Conservation (phyloP, 2,888 invertebrate genomes). For the Alcis repandata region DNA sequence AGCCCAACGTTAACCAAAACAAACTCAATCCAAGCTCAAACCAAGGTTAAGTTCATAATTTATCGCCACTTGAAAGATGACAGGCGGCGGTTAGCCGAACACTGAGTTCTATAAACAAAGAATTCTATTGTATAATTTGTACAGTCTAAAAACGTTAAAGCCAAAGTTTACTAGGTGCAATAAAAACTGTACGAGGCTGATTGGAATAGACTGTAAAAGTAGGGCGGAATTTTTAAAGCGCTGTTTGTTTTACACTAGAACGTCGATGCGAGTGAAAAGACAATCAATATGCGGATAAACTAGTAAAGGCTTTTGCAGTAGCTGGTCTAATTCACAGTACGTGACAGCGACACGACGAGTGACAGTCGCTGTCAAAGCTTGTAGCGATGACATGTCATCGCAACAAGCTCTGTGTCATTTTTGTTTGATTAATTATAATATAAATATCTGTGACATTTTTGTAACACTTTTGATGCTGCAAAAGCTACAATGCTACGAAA, state of each 20-base stretch:
- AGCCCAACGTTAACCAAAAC: slow-evolving; percentile 76
- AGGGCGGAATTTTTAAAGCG: slow-evolving; percentile 56
- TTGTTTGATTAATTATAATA: too few relatives aligned
- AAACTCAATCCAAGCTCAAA: slow-evolving; percentile 75
- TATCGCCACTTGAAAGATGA: slow-evolving; percentile 80
- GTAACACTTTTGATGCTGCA: too few relatives aligned
- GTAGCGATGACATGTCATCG: background rate
- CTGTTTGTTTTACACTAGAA: slow-evolving; percentile 41
- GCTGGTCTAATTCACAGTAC: slow-evolving; percentile 13
- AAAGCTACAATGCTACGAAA: too few relatives aligned
- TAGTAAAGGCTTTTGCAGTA: slow-evolving; percentile 45
- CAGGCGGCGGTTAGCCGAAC: slow-evolving; percentile 68
- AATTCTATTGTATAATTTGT: slow-evolving; percentile 28
- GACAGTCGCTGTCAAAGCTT: background rate
- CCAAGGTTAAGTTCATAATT: slow-evolving; percentile 84
- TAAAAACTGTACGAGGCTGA: slow-evolving; percentile 49
- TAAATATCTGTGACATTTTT: too few relatives aligned
- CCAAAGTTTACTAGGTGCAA: slow-evolving; percentile 31
- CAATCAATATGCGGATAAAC: slow-evolving; percentile 48
- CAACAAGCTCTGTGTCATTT: background rate
- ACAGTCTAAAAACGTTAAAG: too few relatives aligned
- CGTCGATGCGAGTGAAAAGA: slow-evolving; percentile 37
- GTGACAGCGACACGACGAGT: background rate
- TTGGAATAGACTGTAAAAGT: slow-evolving; percentile 58
- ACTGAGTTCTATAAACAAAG: slow-evolving; percentile 77